These are phyloP conservation scores for Ephydatia muelleri DNA, from an alignment of 37 sponge, comb jelly and placozoan genomes.

Conservation along the genomic window DNA sequence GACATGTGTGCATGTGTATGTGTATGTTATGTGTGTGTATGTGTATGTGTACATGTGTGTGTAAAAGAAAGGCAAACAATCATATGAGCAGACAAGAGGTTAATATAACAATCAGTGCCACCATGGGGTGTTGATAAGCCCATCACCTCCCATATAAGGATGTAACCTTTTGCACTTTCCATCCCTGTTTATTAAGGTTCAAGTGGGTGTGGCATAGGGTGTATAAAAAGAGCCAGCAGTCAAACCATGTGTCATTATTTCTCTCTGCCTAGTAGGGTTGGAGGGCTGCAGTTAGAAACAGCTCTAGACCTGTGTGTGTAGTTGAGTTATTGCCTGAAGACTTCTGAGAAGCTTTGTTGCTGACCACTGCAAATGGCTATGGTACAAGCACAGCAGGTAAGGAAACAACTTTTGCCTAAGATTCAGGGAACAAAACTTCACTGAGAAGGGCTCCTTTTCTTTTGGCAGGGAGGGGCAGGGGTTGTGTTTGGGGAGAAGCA, in stretches of 20 bases:
- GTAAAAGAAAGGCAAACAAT: not conserved
- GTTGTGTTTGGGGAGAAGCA: too few species aligned
- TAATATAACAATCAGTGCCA: not conserved
- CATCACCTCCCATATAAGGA: not conserved
- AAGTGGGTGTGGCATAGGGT: not conserved
- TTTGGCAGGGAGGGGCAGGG: too few species aligned
- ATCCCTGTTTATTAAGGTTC: not conserved
- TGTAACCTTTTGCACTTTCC: not conserved
- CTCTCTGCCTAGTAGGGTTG: too few species aligned
- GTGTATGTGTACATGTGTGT: conserved; percentile 18
- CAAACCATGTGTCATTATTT: not conserved
- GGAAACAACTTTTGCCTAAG: too few species aligned
- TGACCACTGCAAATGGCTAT: too few species aligned
- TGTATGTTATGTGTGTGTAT: conserved; percentile 3
- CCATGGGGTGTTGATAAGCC: not conserved
- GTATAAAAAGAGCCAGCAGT: not conserved
- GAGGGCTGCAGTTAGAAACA: too few species aligned
- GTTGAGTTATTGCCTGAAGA: too few species aligned
- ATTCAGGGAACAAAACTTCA: too few species aligned
- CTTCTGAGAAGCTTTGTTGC: too few species aligned
- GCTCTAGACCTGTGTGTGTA: too few species aligned
- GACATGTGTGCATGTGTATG: conserved; percentile 9
- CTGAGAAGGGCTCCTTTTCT: too few species aligned
- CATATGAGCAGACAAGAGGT: not conserved
- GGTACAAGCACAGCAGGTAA: too few species aligned